phyloP scores from a whole-genome alignment of 1,140 invertebrate species.

The Whitmania pigra region DNA sequence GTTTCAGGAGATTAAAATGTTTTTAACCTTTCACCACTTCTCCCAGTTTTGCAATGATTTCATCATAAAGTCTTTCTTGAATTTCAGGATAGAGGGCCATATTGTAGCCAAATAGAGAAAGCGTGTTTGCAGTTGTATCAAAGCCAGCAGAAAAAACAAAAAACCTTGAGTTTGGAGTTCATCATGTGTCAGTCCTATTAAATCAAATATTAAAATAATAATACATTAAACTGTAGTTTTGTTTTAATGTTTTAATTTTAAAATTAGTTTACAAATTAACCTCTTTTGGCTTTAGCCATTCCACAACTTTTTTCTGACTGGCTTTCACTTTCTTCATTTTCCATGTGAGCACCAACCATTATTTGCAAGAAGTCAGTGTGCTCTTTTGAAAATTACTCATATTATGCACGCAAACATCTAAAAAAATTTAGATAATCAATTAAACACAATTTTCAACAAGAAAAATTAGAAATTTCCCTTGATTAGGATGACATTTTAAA shows the following conservation, averaged over 20 bases:
- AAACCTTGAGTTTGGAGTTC: constrained; percentile 53
- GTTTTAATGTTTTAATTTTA: no score
- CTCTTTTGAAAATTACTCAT: constrained; percentile 15
- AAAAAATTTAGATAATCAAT: no score
- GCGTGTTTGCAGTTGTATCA: constrained; percentile 48
- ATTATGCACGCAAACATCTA: no score
- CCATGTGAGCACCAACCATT: constrained; percentile 25
- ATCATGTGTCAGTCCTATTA: neutral
- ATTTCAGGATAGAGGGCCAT: constrained; percentile 47
- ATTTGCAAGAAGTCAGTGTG: constrained; percentile 28
- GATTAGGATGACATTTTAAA: no score
- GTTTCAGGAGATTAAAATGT: constrained; percentile 20
- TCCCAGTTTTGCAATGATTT: constrained; percentile 36
- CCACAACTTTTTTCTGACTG: neutral
- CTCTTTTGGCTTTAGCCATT: no score
- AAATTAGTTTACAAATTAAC: no score
- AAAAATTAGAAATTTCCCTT: no score
- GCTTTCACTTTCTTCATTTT: constrained; percentile 8
- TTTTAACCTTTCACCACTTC: constrained; percentile 27
- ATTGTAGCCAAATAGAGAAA: constrained; percentile 46
- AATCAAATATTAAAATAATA: no score
- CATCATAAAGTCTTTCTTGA: constrained; percentile 46
- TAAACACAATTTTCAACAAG: no score
- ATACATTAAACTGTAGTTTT: no score
- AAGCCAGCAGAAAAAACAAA: constrained; percentile 54